These are phyloP conservation scores for Pao palembangensis DNA, from an alignment of 2,113 vertebrate genomes.

Conservation along the genomic window DNA sequence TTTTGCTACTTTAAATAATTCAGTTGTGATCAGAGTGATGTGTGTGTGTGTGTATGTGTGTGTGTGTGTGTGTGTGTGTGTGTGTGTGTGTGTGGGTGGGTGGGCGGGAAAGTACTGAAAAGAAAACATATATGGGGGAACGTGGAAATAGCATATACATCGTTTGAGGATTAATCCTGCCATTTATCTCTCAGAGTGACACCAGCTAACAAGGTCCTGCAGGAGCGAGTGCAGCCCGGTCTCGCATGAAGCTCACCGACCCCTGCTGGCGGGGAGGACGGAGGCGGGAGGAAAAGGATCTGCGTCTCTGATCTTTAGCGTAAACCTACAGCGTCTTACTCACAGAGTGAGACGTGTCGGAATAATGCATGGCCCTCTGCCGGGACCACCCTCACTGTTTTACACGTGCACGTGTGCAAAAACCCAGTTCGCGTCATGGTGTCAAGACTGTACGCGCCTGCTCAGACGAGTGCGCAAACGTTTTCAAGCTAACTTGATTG, in stretches of 20 bases:
- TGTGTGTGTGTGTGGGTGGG: too few relatives aligned
- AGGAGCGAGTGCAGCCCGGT: slow-evolving; percentile 6
- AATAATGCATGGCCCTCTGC: slow-evolving; percentile 70
- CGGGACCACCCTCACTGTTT: slow-evolving; percentile 28
- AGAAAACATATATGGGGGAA: too few relatives aligned
- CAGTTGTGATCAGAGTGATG: too few relatives aligned
- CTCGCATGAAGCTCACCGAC: slow-evolving; percentile 49
- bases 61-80: too few relatives aligned
- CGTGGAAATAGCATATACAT: too few relatives aligned
- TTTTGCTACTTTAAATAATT: neutral
- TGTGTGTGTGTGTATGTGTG: too few relatives aligned
- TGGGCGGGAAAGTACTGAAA: too few relatives aligned
- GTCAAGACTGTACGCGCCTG: neutral
- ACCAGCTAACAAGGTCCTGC: slow-evolving; percentile 33
- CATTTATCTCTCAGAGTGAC: slow-evolving; percentile 27
- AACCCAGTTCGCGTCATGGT: slow-evolving; percentile 36
- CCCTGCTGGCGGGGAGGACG: slow-evolving; percentile 35
- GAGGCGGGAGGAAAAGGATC: slow-evolving; percentile 40
- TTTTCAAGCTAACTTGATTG: too few relatives aligned
- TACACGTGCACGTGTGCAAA: slow-evolving; percentile 35
- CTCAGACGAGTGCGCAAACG: too few relatives aligned
- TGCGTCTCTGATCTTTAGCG: slow-evolving; percentile 65
- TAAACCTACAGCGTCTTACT: slow-evolving; percentile 45
- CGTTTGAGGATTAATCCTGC: slow-evolving; percentile 1
- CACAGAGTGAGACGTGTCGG: slow-evolving; percentile 53